Conservation (phyloP, 2,888 invertebrate genomes). For the Beris morrisii region DNA sequence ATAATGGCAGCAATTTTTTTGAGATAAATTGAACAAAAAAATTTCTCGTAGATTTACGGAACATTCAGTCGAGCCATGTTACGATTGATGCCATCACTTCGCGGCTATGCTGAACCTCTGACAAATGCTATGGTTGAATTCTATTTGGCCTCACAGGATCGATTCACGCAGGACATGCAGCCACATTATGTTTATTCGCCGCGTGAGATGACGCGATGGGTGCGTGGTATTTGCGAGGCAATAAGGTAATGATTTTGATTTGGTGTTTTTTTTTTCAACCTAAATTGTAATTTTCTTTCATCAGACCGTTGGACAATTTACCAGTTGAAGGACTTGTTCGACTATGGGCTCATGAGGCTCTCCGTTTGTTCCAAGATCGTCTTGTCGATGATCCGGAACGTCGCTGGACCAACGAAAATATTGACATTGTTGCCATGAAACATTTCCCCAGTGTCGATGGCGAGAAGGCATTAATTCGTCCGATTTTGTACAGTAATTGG, state of each 20-base stretch:
- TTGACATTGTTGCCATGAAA: conserved; percentile 87
- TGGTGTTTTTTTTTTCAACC: conserved; percentile 8
- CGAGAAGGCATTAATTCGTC: conserved; percentile 84
- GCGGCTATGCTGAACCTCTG: conserved; percentile 92
- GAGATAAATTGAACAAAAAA: neutral
- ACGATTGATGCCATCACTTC: conserved; percentile 85
- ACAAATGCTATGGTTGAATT: conserved; percentile 99
- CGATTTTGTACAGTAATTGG: conserved; percentile 99
- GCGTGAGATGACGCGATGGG: conserved; percentile 99
- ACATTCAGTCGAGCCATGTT: conserved; percentile 99
- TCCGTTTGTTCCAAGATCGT: conserved; percentile 94
- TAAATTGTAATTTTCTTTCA: neutral
- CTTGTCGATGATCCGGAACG: conserved; percentile 94
- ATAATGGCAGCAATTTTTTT: conserved; percentile 49
- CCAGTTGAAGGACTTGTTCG: conserved; percentile 93
- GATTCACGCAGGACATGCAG: conserved; percentile 99
- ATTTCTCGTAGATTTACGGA: conserved; percentile 75
- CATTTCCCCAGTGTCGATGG: conserved; percentile 91
- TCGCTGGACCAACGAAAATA: conserved; percentile 97
- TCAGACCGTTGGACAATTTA: conserved; percentile 85
- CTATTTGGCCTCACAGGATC: conserved; percentile 93
- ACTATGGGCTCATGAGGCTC: conserved; percentile 99
- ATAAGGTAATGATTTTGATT: conserved; percentile 61
- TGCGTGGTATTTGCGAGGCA: conserved; percentile 98
- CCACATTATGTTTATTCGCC: conserved; percentile 99